Conservation (phyloP, 2,888 invertebrate species). For the Melieria omissa region DNA sequence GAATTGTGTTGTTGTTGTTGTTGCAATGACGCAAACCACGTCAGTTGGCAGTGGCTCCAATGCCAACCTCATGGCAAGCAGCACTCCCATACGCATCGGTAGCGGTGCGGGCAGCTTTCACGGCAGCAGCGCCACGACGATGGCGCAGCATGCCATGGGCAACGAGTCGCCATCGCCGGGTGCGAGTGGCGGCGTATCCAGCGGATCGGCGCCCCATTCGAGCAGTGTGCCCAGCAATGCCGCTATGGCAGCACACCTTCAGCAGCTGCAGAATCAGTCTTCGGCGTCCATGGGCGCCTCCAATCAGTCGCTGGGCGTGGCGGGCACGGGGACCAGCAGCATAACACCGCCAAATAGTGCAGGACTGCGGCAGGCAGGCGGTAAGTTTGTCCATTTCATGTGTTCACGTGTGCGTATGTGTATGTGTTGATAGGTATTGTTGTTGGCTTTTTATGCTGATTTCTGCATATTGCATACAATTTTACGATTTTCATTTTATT, state of each 20-base stretch:
- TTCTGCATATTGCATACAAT: too few species aligned
- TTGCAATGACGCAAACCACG: conserved; percentile 40
- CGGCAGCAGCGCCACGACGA: conserved; percentile 47
- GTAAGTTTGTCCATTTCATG: conserved; percentile 49
- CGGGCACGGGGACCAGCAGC: conserved; percentile 52
- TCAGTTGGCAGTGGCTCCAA: conserved; percentile 32
- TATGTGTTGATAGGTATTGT: background rate
- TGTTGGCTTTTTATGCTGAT: too few species aligned
- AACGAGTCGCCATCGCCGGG: conserved; percentile 43
- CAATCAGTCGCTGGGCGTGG: conserved; percentile 55
- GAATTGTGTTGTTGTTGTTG: background rate
- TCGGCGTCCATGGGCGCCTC: conserved; percentile 54
- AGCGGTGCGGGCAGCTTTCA: conserved; percentile 47
- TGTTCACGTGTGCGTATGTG: background rate
- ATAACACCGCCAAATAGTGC: conserved; percentile 64
- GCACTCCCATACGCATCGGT: conserved; percentile 63
- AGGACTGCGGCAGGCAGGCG: conserved; percentile 59
- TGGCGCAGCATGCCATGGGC: conserved; percentile 48
- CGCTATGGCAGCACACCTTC: conserved; percentile 47
- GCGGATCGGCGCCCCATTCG: conserved; percentile 45
- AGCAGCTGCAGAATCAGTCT: conserved; percentile 53
- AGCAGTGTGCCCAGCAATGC: conserved; percentile 54
- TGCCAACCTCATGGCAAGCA: conserved; percentile 45
- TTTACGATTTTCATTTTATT: too few species aligned
- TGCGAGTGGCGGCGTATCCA: conserved; percentile 31